Conservation (phyloP, 2,113 vertebrate genomes). For the Nerophis ophidion region DNA sequence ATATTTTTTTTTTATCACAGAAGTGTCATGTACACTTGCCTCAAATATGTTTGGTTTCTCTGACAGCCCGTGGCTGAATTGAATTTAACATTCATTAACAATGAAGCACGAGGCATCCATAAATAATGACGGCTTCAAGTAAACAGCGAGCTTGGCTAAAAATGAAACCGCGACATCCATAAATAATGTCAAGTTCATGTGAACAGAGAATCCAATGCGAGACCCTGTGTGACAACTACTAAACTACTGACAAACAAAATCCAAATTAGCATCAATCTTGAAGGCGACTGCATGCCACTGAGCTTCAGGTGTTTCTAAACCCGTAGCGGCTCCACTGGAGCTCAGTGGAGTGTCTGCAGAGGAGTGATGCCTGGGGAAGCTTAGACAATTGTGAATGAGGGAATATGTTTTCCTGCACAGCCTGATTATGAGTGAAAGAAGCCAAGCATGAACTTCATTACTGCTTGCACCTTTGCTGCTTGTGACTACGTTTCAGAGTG, state of each 20-base stretch:
- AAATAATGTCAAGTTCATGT: conserved; percentile 51
- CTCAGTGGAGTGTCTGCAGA: conserved; percentile 46
- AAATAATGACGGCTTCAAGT: conserved; percentile 64
- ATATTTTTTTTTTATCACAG: conserved; percentile 34
- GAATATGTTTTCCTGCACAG: conserved; percentile 66
- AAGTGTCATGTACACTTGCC: conserved; percentile 32
- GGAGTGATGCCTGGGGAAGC: conserved; percentile 55
- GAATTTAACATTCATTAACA: conserved; percentile 62
- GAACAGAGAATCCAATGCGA: conserved; percentile 39
- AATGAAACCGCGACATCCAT: conserved; percentile 53
- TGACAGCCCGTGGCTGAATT: conserved; percentile 41
- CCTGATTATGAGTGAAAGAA: conserved; percentile 76
- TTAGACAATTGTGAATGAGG: conserved; percentile 55
- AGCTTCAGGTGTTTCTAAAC: conserved; percentile 64
- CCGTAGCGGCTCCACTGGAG: conserved; percentile 49
- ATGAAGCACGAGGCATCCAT: conserved; percentile 56
- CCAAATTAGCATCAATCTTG: conserved; percentile 66
- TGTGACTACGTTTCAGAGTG: conserved; percentile 57
- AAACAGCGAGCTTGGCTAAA: conserved; percentile 51
- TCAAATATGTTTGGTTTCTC: conserved; percentile 40
- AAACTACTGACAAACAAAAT: conserved; percentile 69
- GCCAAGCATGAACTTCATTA: conserved; percentile 74
- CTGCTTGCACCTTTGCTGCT: conserved; percentile 67
- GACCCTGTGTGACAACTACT: conserved; percentile 56
- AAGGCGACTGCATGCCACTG: conserved; percentile 38